phyloP scores from a whole-genome alignment of 37 sponge, comb jelly and placozoan genomes.

The Halichondria panicea region DNA sequence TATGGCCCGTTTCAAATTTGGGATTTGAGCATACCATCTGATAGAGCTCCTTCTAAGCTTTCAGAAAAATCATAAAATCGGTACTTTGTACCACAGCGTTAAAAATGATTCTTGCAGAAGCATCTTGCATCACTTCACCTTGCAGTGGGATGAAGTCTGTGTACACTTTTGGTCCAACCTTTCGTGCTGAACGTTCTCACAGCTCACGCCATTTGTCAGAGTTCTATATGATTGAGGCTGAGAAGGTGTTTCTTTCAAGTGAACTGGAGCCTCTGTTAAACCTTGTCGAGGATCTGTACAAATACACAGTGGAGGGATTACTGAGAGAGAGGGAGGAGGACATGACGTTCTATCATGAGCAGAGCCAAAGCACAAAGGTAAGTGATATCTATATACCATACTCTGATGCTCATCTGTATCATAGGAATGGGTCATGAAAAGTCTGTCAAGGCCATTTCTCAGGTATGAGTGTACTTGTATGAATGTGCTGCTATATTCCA shows the following conservation, averaged over 20 bases:
- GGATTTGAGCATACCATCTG: too few species aligned
- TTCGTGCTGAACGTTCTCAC: conserved; percentile 92
- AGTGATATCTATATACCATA: background rate
- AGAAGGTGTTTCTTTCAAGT: conserved; percentile 38
- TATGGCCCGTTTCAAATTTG: too few species aligned
- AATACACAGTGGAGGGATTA: conserved; percentile 25
- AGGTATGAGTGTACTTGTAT: background rate
- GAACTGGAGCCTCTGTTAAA: conserved; percentile 18
- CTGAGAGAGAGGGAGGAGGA: conserved; percentile 50
- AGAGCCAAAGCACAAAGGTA: background rate
- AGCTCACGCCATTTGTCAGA: conserved; percentile 85
- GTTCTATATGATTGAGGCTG: conserved; percentile 96
- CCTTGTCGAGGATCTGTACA: conserved; percentile 59
- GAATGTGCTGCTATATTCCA: background rate
- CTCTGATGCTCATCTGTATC: background rate
- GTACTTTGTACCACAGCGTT: background rate
- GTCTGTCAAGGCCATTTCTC: conserved; percentile 5
- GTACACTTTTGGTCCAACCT: conserved; percentile 95
- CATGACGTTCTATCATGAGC: conserved; percentile 34
- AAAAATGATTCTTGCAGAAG: background rate
- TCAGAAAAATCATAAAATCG: too few species aligned
- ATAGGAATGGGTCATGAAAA: background rate
- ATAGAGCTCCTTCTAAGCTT: too few species aligned
- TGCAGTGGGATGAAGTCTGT: conserved; percentile 75
- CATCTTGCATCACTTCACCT: too few species aligned